Evolutionary conservation across 2,113 vertebrate species (phyloP).

Genomic region (Gallinago undulata): DNA sequence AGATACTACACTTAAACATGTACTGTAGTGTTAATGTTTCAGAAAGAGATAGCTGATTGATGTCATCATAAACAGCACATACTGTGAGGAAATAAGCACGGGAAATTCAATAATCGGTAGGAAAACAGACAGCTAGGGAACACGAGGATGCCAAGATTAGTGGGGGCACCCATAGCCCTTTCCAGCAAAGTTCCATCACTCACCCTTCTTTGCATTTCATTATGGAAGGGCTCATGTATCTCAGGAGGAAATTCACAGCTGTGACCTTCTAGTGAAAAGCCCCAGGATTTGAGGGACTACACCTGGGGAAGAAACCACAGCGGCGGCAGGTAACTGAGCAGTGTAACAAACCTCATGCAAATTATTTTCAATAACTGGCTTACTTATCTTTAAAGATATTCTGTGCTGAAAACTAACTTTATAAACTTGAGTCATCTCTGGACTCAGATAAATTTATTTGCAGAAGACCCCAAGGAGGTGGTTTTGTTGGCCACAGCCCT

Average conservation of each 20-base stretch:
- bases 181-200: background rate
- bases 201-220: background rate
- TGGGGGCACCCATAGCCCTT: background rate
- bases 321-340: background rate
- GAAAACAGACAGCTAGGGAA: background rate
- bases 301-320: background rate
- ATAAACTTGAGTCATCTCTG: background rate
- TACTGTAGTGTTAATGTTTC: background rate
- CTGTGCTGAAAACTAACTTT: background rate
- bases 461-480: background rate
- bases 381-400: background rate
- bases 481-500: background rate
- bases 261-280: background rate
- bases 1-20: background rate
- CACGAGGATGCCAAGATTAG: accelerated
- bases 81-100: background rate
- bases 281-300: background rate
- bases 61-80: background rate
- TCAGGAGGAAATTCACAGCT: background rate
- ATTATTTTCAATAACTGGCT: background rate
- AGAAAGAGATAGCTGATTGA: background rate
- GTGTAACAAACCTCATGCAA: background rate
- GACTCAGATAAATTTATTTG: background rate
- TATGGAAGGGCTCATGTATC: background rate
- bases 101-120: background rate